These are phyloP conservation scores for Cottoperca gobio DNA, from an alignment of 2,797 vertebrate species.

Conservation along the genomic window DNA sequence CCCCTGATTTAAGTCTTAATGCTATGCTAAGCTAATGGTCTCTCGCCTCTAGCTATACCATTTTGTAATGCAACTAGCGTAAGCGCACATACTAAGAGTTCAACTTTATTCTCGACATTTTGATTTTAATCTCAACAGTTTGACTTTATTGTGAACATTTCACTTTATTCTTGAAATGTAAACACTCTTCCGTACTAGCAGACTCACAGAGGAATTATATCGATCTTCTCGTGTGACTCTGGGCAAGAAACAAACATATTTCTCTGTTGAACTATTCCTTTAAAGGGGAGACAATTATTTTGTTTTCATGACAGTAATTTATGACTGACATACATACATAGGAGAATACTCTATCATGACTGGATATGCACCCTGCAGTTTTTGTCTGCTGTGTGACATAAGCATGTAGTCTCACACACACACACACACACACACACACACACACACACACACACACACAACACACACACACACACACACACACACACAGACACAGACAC, in stretches of 20 bases:
- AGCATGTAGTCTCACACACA: neutral
- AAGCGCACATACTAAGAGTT: no score
- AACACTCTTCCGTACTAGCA: no score
- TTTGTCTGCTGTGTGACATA: conserved; percentile 25
- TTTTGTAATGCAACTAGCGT: no score
- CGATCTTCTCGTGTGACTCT: neutral
- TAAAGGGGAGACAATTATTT: neutral
- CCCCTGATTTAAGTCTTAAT: neutral
- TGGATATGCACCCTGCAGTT: neutral
- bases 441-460: no score
- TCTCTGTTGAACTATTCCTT: neutral
- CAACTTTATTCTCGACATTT: no score
- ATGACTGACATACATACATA: conserved; percentile 15
- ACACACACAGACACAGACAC: neutral
- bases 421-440: neutral
- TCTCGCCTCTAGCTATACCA: neutral
- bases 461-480: neutral
- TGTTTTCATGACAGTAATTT: neutral
- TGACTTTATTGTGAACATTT: no score
- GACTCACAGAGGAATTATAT: no score
- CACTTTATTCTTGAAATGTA: no score
- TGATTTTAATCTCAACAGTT: no score
- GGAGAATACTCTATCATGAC: conserved; percentile 7
- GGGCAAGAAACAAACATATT: neutral
- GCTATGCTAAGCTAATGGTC: neutral